These are phyloP conservation scores for Lordiphosa clarofinis DNA, from an alignment of 1,140 invertebrate species.

Conservation along the genomic window DNA sequence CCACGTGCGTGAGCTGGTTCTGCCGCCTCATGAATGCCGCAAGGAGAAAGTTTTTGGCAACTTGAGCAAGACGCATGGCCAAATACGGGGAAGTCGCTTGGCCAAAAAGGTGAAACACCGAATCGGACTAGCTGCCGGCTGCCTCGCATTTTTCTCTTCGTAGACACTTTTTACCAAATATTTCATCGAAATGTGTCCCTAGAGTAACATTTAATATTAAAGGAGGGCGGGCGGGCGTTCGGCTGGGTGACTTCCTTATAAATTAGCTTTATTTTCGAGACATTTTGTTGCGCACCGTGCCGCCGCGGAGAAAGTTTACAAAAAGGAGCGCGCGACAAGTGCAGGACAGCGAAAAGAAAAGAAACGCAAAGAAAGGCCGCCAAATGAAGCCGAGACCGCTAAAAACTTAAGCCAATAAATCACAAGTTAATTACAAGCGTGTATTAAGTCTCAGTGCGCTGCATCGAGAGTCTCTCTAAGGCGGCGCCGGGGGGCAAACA, in stretches of 20 bases:
- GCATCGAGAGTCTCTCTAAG: slow-evolving; percentile 24
- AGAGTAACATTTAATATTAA: slow-evolving; percentile 80
- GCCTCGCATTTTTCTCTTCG: slow-evolving; percentile 61
- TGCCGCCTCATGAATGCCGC: slow-evolving; percentile 50
- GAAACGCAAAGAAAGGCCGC: slow-evolving; percentile 29
- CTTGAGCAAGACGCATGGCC: slow-evolving; percentile 57
- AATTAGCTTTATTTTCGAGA: slow-evolving; percentile 79
- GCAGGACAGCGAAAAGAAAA: slow-evolving; percentile 17
- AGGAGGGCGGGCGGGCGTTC: slow-evolving; percentile 50
- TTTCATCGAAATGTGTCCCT: slow-evolving; percentile 80
- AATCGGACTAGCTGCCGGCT: slow-evolving; percentile 9
- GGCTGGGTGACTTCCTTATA: slow-evolving; percentile 54
- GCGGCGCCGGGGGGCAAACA: slow-evolving; percentile 13
- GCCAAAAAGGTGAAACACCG: slow-evolving; percentile 43
- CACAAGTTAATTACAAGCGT: slow-evolving; percentile 77
- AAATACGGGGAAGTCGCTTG: slow-evolving; percentile 25
- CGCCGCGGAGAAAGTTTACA: slow-evolving; percentile 61
- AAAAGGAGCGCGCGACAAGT: slow-evolving; percentile 44
- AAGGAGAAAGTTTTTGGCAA: slow-evolving; percentile 74
- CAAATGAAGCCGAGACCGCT: slow-evolving; percentile 63
- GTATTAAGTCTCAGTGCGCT: slow-evolving; percentile 74
- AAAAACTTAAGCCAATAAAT: slow-evolving; percentile 76
- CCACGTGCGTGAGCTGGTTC: slow-evolving; percentile 63
- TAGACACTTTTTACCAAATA: slow-evolving; percentile 80
- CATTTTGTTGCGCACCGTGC: slow-evolving; percentile 77